Percentiles rank a stretch among this genome's conserved stretches.
Evolutionary conservation across 37 sponge, comb jelly and placozoan genomes (phyloP).

Genomic region (Aphrocallistes beatrix): DNA sequence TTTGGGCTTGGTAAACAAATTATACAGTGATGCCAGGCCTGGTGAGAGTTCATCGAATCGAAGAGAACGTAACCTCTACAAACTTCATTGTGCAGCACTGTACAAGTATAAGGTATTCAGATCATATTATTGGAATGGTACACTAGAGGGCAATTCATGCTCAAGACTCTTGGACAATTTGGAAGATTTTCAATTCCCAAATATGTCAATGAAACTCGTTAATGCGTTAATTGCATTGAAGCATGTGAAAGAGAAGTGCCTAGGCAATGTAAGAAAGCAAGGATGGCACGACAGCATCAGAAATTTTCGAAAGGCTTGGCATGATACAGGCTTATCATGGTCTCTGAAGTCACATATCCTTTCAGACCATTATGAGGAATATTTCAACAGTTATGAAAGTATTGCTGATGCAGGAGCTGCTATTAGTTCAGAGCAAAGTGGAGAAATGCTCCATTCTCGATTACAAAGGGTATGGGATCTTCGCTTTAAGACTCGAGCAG

Average conservation of each 20-base stretch:
- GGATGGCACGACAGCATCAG: conserved; percentile 12
- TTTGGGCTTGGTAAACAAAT: neutral
- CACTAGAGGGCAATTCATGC: neutral
- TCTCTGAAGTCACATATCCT: too few relatives aligned
- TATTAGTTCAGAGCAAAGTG: too few relatives aligned
- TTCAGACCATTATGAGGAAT: too few relatives aligned
- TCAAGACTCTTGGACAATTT: conserved; percentile 19
- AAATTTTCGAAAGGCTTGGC: conserved; percentile 9
- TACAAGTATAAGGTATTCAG: neutral
- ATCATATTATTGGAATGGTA: conserved; percentile 12
- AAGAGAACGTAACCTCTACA: neutral
- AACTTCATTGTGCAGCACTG: conserved; percentile 19
- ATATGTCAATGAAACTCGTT: neutral
- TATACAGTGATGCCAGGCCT: conserved; percentile 2
- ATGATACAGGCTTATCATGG: conserved; percentile 18
- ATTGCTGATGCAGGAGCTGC: too few relatives aligned
- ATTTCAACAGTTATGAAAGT: too few relatives aligned
- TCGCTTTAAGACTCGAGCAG: too few relatives aligned
- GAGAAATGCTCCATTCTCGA: too few relatives aligned
- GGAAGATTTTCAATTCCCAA: neutral
- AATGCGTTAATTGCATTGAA: conserved; percentile 11
- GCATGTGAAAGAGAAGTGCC: neutral
- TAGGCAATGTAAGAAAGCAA: neutral
- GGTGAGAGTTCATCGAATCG: conserved; percentile 2
- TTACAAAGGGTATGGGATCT: too few relatives aligned